These are phyloP conservation scores for Datnioides undecimradiatus DNA, from an alignment of 2,113 vertebrate species.

Conservation along the genomic window DNA sequence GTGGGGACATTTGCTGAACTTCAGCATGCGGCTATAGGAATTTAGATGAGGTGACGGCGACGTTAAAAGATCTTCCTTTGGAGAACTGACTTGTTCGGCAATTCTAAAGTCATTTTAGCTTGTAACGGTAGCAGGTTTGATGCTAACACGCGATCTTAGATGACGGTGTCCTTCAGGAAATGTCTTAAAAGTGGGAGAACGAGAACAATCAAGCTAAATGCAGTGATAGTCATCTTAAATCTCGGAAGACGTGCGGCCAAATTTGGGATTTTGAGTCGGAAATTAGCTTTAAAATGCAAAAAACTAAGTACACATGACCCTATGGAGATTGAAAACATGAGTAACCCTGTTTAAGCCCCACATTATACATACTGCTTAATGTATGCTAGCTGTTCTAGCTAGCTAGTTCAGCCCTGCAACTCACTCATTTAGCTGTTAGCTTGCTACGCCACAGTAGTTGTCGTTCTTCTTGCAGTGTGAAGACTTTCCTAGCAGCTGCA, in stretches of 20 bases:
- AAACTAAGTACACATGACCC: background rate
- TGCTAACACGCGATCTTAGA: background rate
- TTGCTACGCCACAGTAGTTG: background rate
- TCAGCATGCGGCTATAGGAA: conserved; percentile 14
- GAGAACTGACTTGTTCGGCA: too few species aligned
- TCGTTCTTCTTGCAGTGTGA: background rate
- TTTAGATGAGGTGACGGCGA: background rate
- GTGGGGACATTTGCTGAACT: conserved; percentile 13
- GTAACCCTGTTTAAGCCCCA: too few species aligned
- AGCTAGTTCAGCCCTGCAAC: too few species aligned
- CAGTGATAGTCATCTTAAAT: too few species aligned
- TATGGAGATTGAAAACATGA: background rate
- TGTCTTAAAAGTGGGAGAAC: background rate
- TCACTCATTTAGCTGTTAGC: too few species aligned
- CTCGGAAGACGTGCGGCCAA: too few species aligned
- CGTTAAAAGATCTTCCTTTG: too few species aligned
- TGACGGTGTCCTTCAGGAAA: background rate
- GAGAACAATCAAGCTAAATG: background rate
- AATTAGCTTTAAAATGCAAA: background rate
- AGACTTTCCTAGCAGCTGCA: too few species aligned
- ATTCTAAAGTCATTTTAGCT: too few species aligned
- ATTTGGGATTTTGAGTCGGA: background rate
- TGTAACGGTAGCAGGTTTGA: background rate
- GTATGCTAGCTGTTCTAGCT: background rate
- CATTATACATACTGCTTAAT: background rate